phyloP scores from a whole-genome alignment of 2,888 invertebrate species.

The Geophilus truncorum region DNA sequence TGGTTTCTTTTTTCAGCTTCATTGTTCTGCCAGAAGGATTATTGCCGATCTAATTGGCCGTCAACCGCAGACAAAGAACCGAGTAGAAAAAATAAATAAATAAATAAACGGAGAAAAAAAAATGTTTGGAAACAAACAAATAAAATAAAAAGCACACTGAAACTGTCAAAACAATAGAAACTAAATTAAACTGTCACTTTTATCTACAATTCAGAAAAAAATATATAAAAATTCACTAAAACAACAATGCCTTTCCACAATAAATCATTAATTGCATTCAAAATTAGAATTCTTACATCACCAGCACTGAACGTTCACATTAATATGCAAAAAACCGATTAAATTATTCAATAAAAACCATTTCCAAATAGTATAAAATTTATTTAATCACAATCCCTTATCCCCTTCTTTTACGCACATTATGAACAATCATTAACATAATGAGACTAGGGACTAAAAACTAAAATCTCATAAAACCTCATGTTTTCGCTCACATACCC shows the following conservation, averaged over 20 bases:
- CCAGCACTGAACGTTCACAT: background rate
- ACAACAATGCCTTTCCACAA: background rate
- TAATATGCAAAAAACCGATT: background rate
- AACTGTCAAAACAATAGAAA: no score
- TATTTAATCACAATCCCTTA: background rate
- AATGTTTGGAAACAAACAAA: background rate
- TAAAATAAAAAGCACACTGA: background rate
- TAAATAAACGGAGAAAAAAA: background rate
- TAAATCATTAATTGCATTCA: background rate
- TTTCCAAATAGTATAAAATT: background rate
- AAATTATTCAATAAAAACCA: background rate
- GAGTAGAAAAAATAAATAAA: no score
- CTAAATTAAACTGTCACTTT: no score
- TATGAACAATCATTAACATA: background rate
- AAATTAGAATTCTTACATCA: background rate
- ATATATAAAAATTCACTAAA: no score
- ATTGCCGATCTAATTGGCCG: background rate
- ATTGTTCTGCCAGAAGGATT: background rate
- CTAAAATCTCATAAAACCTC: no score
- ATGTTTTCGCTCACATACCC: background rate
- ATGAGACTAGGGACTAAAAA: background rate
- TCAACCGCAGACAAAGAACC: background rate
- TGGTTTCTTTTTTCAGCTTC: background rate
- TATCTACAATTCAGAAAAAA: no score
- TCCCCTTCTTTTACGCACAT: no score